Percentiles rank a stretch among this genome's conserved stretches.
Conservation (phyloP, 2,888 invertebrate genomes). For the Athrips mouffetella region DNA sequence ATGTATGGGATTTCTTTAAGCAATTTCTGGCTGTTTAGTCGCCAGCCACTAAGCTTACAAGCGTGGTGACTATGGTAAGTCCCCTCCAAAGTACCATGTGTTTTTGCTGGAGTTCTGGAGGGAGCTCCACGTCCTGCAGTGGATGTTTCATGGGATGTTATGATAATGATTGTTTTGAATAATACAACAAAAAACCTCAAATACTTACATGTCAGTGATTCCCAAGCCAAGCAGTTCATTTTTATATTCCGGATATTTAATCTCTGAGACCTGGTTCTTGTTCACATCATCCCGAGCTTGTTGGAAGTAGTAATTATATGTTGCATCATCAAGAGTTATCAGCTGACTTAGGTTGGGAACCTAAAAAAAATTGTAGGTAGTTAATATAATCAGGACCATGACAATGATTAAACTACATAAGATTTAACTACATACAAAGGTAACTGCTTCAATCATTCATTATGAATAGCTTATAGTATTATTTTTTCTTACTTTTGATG, state of each 20-base stretch:
- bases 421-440: too few relatives aligned
- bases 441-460: too few relatives aligned
- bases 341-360: conserved; percentile 80
- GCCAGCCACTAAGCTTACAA: neutral
- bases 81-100: too few relatives aligned
- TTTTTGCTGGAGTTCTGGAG: too few relatives aligned
- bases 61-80: too few relatives aligned
- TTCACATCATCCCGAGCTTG: conserved; percentile 91
- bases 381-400: neutral
- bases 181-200: too few relatives aligned
- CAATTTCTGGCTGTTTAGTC: neutral
- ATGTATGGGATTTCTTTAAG: neutral
- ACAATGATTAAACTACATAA: too few relatives aligned
- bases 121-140: too few relatives aligned
- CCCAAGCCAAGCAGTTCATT: conserved; percentile 89
- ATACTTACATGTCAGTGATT: conserved; percentile 88
- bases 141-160: too few relatives aligned
- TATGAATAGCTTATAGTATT: too few relatives aligned
- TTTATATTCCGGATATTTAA: conserved; percentile 86
- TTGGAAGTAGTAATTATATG: conserved; percentile 91
- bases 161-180: too few relatives aligned
- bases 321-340: conserved; percentile 82
- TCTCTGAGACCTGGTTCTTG: conserved; percentile 87
- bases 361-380: conserved; percentile 31
- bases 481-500: too few relatives aligned